These are phyloP conservation scores for Euleptes europaea DNA, from an alignment of 2,113 vertebrate species.

Conservation along the genomic window DNA sequence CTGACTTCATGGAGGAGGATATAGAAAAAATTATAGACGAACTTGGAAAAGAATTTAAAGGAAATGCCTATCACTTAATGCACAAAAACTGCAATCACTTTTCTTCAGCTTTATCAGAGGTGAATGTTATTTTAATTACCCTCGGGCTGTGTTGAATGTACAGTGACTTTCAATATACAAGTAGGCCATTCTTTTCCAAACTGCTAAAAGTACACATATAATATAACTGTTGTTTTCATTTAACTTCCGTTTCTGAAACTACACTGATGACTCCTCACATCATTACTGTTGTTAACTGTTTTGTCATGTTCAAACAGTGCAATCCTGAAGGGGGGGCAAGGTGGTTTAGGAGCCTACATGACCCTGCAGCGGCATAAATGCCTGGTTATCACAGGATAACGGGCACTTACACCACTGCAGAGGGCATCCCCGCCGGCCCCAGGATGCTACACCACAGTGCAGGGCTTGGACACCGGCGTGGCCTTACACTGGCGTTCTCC, in stretches of 20 bases:
- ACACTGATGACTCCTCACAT: background rate
- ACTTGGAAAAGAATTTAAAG: conserved; percentile 98
- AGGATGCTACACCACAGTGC: too few relatives aligned
- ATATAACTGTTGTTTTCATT: background rate
- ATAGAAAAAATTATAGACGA: conserved; percentile 97
- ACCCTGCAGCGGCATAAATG: too few relatives aligned
- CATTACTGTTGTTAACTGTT: background rate
- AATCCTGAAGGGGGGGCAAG: too few relatives aligned
- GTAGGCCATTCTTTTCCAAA: too few relatives aligned
- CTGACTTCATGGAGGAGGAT: conserved; percentile 97
- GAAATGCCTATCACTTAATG: conserved; percentile 98
- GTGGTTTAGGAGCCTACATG: too few relatives aligned
- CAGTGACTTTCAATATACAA: background rate
- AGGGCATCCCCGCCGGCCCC: too few relatives aligned
- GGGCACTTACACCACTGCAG: too few relatives aligned
- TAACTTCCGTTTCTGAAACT: background rate
- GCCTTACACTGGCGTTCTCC: too few relatives aligned
- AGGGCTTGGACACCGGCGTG: too few relatives aligned
- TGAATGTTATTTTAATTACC: conserved; percentile 43
- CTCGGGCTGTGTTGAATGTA: background rate
- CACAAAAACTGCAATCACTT: conserved; percentile 99
- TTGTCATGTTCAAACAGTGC: background rate
- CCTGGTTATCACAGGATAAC: too few relatives aligned
- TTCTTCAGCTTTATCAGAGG: conserved; percentile 96
- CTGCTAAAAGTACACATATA: too few relatives aligned